phyloP scores from a whole-genome alignment of 2,888 invertebrate genomes.

The Nudaria mundana region DNA sequence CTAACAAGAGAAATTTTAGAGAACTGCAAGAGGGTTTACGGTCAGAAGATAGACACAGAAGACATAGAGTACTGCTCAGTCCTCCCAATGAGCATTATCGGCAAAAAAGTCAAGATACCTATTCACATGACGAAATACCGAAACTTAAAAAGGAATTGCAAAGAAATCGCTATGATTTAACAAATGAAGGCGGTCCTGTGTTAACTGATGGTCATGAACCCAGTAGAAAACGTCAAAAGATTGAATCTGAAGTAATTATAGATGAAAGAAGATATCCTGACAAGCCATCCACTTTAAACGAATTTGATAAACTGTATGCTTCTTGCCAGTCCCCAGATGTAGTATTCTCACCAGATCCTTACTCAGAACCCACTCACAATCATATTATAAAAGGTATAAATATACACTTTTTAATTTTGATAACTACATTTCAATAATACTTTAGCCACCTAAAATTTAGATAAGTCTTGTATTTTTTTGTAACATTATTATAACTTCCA shows the following conservation, averaged over 20 bases:
- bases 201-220: conserved; percentile 47
- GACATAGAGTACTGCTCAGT: conserved; percentile 39
- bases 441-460: too few relatives aligned
- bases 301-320: conserved; percentile 26
- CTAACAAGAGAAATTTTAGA: conserved; percentile 25
- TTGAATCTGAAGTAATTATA: conserved; percentile 25
- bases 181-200: conserved; percentile 39
- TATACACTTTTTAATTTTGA: too few relatives aligned
- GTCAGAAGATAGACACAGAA: conserved; percentile 40
- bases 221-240: conserved; percentile 43
- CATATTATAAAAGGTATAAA: conserved; percentile 50
- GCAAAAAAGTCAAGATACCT: conserved; percentile 11
- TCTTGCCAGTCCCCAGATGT: conserved; percentile 65
- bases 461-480: background rate
- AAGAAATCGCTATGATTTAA: conserved; percentile 31
- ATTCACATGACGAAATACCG: conserved; percentile 15
- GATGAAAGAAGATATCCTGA: conserved; percentile 26
- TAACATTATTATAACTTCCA: background rate
- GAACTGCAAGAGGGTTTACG: too few relatives aligned
- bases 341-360: conserved; percentile 22
- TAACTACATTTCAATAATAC: too few relatives aligned
- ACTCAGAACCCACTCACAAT: conserved; percentile 26
- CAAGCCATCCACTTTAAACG: conserved; percentile 7
- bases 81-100: conserved; percentile 41
- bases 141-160: conserved; percentile 32